These are phyloP conservation scores for Actenoides lindsayi DNA, from an alignment of 2,113 vertebrate species.

Conservation along the genomic window DNA sequence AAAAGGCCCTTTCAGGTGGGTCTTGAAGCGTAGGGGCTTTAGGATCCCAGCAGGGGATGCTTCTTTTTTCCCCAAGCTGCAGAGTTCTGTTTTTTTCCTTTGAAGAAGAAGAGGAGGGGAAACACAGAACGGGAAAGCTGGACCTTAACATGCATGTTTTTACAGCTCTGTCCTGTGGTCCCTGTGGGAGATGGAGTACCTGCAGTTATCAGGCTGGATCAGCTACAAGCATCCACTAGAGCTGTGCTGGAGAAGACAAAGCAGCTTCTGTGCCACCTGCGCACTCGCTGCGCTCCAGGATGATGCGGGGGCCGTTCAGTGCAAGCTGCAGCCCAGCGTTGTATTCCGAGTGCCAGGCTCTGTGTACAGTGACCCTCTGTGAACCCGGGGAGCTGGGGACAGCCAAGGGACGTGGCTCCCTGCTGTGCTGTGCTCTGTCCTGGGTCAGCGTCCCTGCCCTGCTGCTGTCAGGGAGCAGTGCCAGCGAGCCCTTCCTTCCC, in stretches of 20 bases:
- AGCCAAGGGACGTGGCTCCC: not conserved
- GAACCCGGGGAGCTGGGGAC: not conserved
- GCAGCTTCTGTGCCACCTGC: not conserved
- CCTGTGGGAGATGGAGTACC: not conserved
- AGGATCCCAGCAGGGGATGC: not conserved
- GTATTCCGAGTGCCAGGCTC: not conserved
- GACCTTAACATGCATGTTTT: not conserved
- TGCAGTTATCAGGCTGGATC: not conserved
- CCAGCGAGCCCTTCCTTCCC: not conserved
- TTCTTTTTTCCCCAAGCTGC: not conserved
- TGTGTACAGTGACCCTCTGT: not conserved
- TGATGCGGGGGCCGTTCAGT: accelerated
- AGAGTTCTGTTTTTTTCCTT: not conserved
- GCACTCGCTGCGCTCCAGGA: accelerated
- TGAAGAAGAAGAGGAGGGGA: not conserved
- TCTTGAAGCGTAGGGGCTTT: not conserved
- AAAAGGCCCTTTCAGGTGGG: not conserved
- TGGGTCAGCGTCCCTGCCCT: not conserved
- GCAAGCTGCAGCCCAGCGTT: not conserved
- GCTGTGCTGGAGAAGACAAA: not conserved
- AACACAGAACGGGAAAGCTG: not conserved
- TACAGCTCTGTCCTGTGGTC: not conserved
- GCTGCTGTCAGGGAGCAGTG: not conserved
- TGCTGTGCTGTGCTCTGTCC: not conserved
- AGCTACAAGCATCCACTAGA: not conserved